These are phyloP conservation scores for Battus philenor DNA, from an alignment of 1,140 invertebrate species.

Conservation along the genomic window DNA sequence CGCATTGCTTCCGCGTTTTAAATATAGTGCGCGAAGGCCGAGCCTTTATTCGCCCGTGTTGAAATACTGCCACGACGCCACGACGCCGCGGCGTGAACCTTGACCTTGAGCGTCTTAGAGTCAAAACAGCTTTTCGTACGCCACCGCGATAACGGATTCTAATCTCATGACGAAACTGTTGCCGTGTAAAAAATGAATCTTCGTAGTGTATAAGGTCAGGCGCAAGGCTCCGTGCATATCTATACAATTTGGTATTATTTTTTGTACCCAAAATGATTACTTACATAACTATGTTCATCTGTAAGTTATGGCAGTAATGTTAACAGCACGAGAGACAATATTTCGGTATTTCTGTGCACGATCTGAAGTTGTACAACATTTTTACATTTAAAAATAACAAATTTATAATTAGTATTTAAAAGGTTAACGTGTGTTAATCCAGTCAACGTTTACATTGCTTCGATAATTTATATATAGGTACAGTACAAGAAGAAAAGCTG, in stretches of 20 bases:
- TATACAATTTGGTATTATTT: constrained; percentile 10
- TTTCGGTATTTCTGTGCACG: too few relatives aligned
- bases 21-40: constrained; percentile 70
- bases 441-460: too few relatives aligned
- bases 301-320: too few relatives aligned
- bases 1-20: constrained; percentile 70
- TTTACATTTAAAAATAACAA: too few relatives aligned
- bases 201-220: constrained; percentile 9
- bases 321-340: too few relatives aligned
- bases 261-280: too few relatives aligned
- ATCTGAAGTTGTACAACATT: too few relatives aligned
- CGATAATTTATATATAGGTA: too few relatives aligned
- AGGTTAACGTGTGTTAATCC: too few relatives aligned
- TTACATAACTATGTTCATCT: too few relatives aligned
- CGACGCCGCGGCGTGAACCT: constrained; percentile 43
- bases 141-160: constrained; percentile 10
- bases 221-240: constrained; percentile 3
- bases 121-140: constrained; percentile 21
- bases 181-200: constrained; percentile 4
- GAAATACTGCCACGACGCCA: constrained; percentile 38
- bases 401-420: too few relatives aligned
- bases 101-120: constrained; percentile 29
- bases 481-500: too few relatives aligned
- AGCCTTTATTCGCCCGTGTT: constrained; percentile 48
- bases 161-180: constrained; percentile 12